These are phyloP conservation scores for Xyrauchen texanus DNA, from an alignment of 2,113 vertebrate species.

Conservation along the genomic window DNA sequence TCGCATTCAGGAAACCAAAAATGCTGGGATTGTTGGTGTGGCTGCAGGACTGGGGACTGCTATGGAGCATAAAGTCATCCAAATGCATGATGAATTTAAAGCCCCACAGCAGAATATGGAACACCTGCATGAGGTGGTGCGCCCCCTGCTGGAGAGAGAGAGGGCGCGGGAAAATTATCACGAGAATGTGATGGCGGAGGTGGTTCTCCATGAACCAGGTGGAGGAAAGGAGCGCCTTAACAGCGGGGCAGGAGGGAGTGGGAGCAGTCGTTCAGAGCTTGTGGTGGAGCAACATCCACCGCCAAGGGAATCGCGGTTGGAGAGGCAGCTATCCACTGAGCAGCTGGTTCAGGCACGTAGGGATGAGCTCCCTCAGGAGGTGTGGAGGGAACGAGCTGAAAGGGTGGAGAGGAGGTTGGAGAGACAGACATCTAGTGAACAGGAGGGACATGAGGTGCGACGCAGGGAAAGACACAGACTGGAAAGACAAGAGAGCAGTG, in stretches of 20 bases:
- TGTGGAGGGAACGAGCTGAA: constrained; percentile 74
- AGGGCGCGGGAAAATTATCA: constrained; percentile 58
- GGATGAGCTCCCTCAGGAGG: constrained; percentile 77
- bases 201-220: constrained; percentile 68
- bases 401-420: constrained; percentile 72
- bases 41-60: constrained; percentile 63
- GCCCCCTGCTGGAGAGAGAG: constrained; percentile 64
- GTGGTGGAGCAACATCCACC: constrained; percentile 65
- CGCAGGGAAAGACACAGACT: constrained; percentile 78
- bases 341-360: constrained; percentile 76
- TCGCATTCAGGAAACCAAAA: constrained; percentile 61
- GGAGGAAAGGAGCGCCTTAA: constrained; percentile 66
- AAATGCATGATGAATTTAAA: constrained; percentile 73
- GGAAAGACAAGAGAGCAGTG: constrained; percentile 88
- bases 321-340: constrained; percentile 78
- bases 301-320: constrained; percentile 69
- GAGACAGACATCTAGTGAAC: constrained; percentile 78
- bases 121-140: constrained; percentile 76
- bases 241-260: constrained; percentile 63
- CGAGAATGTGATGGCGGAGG: constrained; percentile 75
- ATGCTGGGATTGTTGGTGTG: constrained; percentile 58
- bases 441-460: constrained; percentile 78
- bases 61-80: constrained; percentile 70
- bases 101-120: constrained; percentile 81
- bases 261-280: constrained; percentile 69